phyloP scores from a whole-genome alignment of 2,888 invertebrate species.

The Physocephala rufipes region DNA sequence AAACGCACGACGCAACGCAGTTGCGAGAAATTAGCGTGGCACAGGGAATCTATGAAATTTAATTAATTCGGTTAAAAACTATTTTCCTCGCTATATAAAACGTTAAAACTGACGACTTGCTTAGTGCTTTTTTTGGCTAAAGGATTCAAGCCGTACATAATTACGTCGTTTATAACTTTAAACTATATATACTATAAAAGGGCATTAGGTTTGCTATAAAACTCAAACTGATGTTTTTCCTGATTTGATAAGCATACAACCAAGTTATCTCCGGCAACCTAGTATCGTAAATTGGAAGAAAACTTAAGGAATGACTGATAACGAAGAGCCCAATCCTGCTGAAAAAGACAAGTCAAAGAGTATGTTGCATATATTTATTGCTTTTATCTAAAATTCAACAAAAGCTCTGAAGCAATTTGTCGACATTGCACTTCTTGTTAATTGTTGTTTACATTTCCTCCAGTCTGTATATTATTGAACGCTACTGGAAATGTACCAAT shows the following conservation, averaged over 20 bases:
- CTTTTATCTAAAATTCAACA: neutral
- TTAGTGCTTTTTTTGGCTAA: too few species aligned
- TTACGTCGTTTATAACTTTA: too few species aligned
- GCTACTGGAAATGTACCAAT: constrained; percentile 98
- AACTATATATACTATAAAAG: too few species aligned
- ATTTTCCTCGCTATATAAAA: too few species aligned
- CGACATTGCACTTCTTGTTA: neutral
- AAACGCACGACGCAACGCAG: too few species aligned
- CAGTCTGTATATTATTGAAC: constrained; percentile 91
- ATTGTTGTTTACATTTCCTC: neutral
- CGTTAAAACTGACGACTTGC: too few species aligned
- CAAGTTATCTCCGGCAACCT: neutral
- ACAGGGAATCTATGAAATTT: too few species aligned
- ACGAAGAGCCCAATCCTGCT: constrained; percentile 47
- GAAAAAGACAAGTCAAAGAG: constrained; percentile 55
- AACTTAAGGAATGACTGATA: constrained; percentile 49
- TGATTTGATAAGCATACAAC: neutral
- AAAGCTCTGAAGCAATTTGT: neutral
- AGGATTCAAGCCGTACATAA: too few species aligned
- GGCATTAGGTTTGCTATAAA: too few species aligned
- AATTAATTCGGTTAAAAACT: too few species aligned
- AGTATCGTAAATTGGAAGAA: neutral
- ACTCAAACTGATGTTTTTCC: neutral
- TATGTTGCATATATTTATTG: constrained; percentile 35
- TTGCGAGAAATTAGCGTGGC: too few species aligned